Evolutionary conservation across 2,888 invertebrate species (phyloP), one percentile per base, ranked within the genome.

Genomic region (Chrysolina haemoptera): DNA sequence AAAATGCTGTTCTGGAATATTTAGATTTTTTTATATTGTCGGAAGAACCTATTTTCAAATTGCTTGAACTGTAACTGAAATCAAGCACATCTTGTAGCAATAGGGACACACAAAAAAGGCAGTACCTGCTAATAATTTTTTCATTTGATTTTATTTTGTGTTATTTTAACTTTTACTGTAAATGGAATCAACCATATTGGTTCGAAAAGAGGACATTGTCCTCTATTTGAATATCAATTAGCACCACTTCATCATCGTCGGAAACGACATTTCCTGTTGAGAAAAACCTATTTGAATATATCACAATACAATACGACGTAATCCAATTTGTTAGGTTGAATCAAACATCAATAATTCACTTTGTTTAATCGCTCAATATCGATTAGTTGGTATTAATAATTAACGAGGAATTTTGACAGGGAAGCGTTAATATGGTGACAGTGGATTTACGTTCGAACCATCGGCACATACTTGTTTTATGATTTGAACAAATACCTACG

Each of bases 361-460:
- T 78, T 78, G 77, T 78, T 76, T 70, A 71, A 73, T 78, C 70
- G 71, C 66, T 68, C 65, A 69, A 67, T 70, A 76, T 78, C 73
- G 78, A 76, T 76, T 68, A 59, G 68, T 68, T 65, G 16, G 67
- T 72, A 67, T 76, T 74, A 74, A 62, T 71, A 62, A 71, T 73
- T 73, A 76, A 73, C 71, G 66, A 70, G 66, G 67, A 59, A 65
- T 67, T 67, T 53, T 67, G 67, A 67, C 35, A 53, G 16, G 16
- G 20, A 20, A 53, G 41, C 41, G 53, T 55, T 67, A 67, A 66
- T 67, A 66, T 50, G 65, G 40, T 67, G 40, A 53, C 40, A 53
- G 53, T 50, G 12, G 40, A 41, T 67, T 35, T 67, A 18, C 35
- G 6, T 59, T 59, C 27, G 35, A 35, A 35, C n/a, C 35, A 9